Evolutionary conservation across 1,140 invertebrate genomes (phyloP), one percentile per base, ranked within the genome.

Genomic region (Tyrophagus putrescentiae): DNA sequence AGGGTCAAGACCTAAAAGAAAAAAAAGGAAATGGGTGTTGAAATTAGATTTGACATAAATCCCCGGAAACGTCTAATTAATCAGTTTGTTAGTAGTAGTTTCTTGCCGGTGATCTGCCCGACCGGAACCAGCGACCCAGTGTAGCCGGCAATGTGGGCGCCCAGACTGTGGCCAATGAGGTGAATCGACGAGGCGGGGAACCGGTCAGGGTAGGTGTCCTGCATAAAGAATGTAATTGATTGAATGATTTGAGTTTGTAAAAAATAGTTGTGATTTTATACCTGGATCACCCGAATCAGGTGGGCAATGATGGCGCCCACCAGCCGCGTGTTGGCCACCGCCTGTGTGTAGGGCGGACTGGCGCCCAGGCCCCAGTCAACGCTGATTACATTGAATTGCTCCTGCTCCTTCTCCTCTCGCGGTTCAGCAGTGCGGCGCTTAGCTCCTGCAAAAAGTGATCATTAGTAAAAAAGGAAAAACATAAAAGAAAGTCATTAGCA

Each of bases 301-400:
- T 86, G 78, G 0, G 85, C 85, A 0, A 84, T 80, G 68, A 90
- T 85, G 0, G 79, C 80, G 1, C 85, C 88, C 9, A 91, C 81
- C 1, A 93, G 72, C 54, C 87, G 76, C n/a, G 87, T 87, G 68
- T 93, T 92, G 0, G 86, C 87, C 1, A 87, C 86, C 0, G 87
- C 87, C 71, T 92, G 87, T 0, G 84, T 82, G 67, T 93, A 93
- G 0, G 87, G 87, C 1, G 87, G 87, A 56, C 80, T 80, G 0
- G 87, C 84, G 0, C 86, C 89, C 33, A 76, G 78, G 34, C 82
- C 78, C 89, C 89, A 93, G 67, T 91, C 87, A 0, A 92, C 79
- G 0, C 84, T 73, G 11, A 88, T 76, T 0, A 90, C 84, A 39
- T 85, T 85, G 44, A 78, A 78, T n/a, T n/a, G n/a, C n/a, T n/a